Base-by-base conservation (phyloP, 2,797 vertebrate species). In the Urocyon cinereoargenteus region DNA sequence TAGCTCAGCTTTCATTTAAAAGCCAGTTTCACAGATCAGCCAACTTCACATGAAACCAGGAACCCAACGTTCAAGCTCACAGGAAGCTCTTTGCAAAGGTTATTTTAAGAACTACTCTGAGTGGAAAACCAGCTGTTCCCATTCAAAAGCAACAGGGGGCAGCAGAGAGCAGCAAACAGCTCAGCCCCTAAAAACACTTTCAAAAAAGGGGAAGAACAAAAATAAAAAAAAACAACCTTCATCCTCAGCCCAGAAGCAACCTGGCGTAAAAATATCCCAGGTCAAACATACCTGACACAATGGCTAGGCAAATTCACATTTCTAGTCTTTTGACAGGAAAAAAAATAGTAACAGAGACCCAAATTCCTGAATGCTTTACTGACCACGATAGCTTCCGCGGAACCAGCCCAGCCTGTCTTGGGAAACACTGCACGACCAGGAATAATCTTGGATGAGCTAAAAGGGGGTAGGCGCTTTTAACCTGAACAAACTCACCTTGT, bases 131-230 rank as follows among this genome's bases (percentile, higher is more conserved):
- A 81, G 92, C 82, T 94, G 85, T 92, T 96, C 36, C 57, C 61
- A 28, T 5, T 73, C 34, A 28, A 18, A 34, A 97, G 85, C 97
- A 91, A 98, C 57, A 97, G 98, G 97, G 97, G 96, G 95, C 95
- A 98, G 96, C 95, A 97, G 95, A 97, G 97, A 97, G 96, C 92
- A 96, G 40, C 28, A 78, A 87, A 94, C 53, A 0, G 49, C n/a
- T 31, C 0, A 28, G 53, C 75, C 73, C 36, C 91, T 53, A 22
- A 68, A 68, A 95, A 36, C 13, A 73, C 45, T 62, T 75, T 75
- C 9, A 59, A 28, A 68, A 77, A 92, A 87, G 70, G 78, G 22
- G 3, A 21, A 94, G 19, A 5, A n/a, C 4, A 40, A 34, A 49
- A 36, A 22, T 3, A 12, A 12, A 36, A 28, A 21, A 96, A 31